Percentiles rank a stretch among this genome's conserved stretches.
Evolutionary conservation across 2,797 vertebrate species (phyloP).

Genomic region (Schizopygopsis pylzovi): DNA sequence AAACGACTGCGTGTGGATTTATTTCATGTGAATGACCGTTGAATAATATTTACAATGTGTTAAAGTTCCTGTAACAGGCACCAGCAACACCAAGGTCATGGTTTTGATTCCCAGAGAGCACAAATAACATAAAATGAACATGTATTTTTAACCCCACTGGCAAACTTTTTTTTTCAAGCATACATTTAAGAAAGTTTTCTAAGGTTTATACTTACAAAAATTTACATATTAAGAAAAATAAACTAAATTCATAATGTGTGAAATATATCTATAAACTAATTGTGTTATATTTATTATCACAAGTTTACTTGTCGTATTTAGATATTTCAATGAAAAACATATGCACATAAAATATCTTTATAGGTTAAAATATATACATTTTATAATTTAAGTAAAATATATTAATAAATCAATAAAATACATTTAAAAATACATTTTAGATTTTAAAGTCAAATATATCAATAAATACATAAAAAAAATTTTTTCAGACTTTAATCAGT

Average conservation of each 20-base stretch:
- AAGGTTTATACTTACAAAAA: background rate
- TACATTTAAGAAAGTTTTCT: background rate
- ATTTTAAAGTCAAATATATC: background rate
- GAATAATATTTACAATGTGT: constrained; percentile 18
- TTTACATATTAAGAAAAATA: background rate
- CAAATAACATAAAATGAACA: background rate
- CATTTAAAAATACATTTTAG: background rate
- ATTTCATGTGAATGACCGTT: background rate
- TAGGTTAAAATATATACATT: background rate
- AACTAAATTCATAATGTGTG: background rate
- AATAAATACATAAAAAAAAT: background rate
- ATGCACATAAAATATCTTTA: background rate
- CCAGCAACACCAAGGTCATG: background rate
- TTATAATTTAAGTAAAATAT: background rate
- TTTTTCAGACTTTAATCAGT: background rate
- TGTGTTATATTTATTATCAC: background rate
- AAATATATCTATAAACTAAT: background rate
- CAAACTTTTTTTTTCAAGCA: background rate
- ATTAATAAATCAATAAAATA: background rate
- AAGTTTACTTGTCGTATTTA: background rate
- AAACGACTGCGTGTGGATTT: constrained; percentile 25
- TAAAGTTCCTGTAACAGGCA: background rate
- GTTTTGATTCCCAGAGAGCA: background rate
- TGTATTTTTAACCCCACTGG: background rate
- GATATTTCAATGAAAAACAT: background rate